Evolutionary conservation across 2,113 vertebrate species (phyloP).

Genomic region (Camelus bactrianus): DNA sequence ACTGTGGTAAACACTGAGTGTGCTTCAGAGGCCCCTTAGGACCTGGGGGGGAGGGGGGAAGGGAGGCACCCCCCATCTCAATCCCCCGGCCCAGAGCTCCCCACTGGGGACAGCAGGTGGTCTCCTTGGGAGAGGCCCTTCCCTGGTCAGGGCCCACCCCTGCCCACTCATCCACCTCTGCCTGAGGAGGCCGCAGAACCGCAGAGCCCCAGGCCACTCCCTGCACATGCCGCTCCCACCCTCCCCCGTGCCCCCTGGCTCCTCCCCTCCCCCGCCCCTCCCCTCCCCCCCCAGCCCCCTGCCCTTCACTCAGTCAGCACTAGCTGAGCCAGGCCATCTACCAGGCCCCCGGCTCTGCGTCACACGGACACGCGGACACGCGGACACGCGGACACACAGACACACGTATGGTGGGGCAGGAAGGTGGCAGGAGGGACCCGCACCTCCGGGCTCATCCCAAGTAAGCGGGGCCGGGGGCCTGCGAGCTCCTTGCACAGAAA

Average conservation of each 20-base stretch:
- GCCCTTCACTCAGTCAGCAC: too few relatives aligned
- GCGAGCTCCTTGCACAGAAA: neutral
- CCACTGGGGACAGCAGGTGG: neutral
- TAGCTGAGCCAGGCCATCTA: neutral
- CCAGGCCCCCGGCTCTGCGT: too few relatives aligned
- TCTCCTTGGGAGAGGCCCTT: neutral
- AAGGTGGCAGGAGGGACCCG: too few relatives aligned
- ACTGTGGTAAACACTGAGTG: rapidly evolving
- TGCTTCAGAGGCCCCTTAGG: neutral
- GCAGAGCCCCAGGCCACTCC: rapidly evolving
- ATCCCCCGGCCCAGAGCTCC: neutral
- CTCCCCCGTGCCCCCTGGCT: too few relatives aligned
- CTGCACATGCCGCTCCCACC: neutral
- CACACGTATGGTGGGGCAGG: neutral
- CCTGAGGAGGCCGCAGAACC: neutral
- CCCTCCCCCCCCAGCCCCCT: neutral
- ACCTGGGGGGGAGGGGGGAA: too few relatives aligned
- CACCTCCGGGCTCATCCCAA: neutral
- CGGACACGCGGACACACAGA: too few relatives aligned
- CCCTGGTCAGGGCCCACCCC: neutral
- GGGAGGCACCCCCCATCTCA: neutral
- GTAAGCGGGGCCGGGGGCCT: rapidly evolving
- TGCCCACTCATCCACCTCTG: neutral
- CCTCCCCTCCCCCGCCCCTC: neutral
- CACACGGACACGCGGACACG: too few relatives aligned